phyloP scores from a whole-genome alignment of 2,888 invertebrate species.

The Norana najaformis region DNA sequence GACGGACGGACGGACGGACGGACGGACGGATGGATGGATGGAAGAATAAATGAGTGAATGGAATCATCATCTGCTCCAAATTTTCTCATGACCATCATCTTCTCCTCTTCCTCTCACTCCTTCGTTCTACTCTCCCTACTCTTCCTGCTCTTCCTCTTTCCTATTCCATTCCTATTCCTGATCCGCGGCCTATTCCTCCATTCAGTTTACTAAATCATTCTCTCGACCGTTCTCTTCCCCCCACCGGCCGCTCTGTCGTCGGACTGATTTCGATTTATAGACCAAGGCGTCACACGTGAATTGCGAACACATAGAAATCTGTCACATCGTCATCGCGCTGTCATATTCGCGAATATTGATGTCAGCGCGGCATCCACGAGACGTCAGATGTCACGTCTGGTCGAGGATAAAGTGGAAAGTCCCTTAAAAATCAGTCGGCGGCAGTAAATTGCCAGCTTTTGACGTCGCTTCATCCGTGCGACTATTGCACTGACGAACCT shows the following conservation, averaged over 20 bases:
- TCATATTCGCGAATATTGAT: background rate
- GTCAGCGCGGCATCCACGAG: background rate
- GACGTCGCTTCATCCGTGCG: background rate
- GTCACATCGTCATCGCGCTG: background rate
- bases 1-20: background rate
- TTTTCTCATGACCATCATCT: background rate
- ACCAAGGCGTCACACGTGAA: background rate
- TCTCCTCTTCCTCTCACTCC: constrained; percentile 23
- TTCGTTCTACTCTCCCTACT: constrained; percentile 7
- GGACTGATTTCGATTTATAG: background rate
- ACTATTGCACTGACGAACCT: background rate
- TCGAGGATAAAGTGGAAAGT: background rate
- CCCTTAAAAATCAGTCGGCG: background rate
- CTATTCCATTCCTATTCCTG: background rate
- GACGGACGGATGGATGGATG: too few species aligned
- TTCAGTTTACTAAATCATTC: background rate
- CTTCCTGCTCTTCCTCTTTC: constrained; percentile 20
- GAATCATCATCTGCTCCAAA: too few species aligned
- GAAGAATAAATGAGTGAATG: background rate
- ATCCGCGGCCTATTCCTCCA: background rate
- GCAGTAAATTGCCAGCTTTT: background rate
- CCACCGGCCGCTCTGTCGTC: background rate
- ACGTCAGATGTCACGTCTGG: background rate
- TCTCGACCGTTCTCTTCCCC: background rate
- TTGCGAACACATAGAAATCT: constrained; percentile 13